Base-by-base conservation (phyloP, 2,888 invertebrate genomes). In the Protonemura montana region DNA sequence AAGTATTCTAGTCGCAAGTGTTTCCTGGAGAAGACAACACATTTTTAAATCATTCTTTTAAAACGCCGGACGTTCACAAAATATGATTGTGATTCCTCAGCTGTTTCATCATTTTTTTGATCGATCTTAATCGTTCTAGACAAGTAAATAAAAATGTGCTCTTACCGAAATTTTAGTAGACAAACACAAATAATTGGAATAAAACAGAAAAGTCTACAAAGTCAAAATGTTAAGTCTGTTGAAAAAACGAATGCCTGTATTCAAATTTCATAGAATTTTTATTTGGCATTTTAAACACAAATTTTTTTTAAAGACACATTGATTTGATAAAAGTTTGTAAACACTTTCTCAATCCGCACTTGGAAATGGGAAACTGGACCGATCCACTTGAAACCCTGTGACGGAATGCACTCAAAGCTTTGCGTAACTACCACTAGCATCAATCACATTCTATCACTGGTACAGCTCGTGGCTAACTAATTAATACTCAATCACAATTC, bases 231-330 rank as follows among this genome's bases (percentile, higher is more conserved):
- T 16, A 78, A 27, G 28, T 78, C 78, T 78, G 78, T 28, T 81
- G 81, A n/a, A 81, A 81, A 81, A 81, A 81, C 7, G 81, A 81
- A 81, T 81, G 81, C 30, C 81, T 81, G 30, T 81, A 81, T 81
- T 81, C 81, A 81, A 81, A 81, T 81, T 81, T 81, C 81, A 81
- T 81, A 21, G 81, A 81, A 81, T 81, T 81, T 81, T 81, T 81
- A 30, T 81, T 81, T 81, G 81, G 81, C 81, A 81, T 81, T 29
- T 28, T 81, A 81, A 2, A 2, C 59, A 59, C 59, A 16, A 6
- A 21, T 59, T 3, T 7, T 59, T 21, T 59, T 59, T 10, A 59
- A 59, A 59, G 59, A 59, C 59, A 59, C 59, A 59, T 59, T 16
- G 21, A 21, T 13, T 59, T 59, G 1, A 35, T 35, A 59, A 59